Conservation (phyloP, 2,797 vertebrate genomes). For the Emys orbicularis region DNA sequence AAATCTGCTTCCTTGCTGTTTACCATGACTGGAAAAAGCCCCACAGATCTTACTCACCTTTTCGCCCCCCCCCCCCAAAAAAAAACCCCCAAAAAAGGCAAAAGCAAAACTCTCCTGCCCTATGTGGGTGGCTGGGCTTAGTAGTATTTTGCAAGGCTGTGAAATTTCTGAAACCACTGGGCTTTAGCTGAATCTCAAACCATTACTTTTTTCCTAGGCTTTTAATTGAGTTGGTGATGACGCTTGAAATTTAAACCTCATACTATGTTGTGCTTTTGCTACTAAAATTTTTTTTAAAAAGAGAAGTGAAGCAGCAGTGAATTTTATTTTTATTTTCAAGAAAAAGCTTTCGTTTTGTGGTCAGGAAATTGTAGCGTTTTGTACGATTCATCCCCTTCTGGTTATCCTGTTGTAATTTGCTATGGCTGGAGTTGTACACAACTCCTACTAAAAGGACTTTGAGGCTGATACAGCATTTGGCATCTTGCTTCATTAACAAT, state of each 20-base stretch:
- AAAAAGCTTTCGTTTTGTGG: neutral
- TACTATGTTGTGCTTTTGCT: neutral
- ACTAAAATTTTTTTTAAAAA: neutral
- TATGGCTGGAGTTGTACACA: neutral
- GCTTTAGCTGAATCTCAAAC: neutral
- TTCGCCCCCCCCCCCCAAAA: too few relatives aligned
- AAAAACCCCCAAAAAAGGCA: too few relatives aligned
- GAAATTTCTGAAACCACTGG: neutral
- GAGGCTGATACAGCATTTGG: neutral
- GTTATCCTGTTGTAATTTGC: neutral
- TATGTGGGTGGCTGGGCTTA: neutral
- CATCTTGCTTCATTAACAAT: rapidly evolving
- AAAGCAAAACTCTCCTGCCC: neutral
- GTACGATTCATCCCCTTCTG: neutral
- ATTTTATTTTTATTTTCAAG: neutral
- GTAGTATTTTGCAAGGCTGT: neutral
- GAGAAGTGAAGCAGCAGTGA: neutral
- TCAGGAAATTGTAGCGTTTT: neutral
- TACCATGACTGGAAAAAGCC: neutral
- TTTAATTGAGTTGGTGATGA: neutral
- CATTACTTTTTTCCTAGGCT: neutral
- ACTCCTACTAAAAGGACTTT: neutral
- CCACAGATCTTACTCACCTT: neutral
- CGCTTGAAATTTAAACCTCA: neutral
- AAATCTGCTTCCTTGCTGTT: neutral